Conservation (phyloP, 1,140 invertebrate species). For the Euwallacea fornicatus region DNA sequence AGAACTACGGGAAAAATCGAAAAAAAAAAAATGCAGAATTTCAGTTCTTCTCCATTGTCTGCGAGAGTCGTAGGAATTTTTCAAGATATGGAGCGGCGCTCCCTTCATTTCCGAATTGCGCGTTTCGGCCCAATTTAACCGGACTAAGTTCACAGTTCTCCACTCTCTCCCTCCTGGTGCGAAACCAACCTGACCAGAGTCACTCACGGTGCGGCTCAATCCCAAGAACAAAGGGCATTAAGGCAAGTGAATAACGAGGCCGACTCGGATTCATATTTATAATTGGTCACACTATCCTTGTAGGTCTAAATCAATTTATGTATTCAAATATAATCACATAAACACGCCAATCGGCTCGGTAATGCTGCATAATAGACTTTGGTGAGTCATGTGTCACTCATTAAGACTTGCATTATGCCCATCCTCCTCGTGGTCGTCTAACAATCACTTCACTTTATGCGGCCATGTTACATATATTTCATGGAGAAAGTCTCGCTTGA, state of each 20-base stretch:
- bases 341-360: conserved; percentile 32
- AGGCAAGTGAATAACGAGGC: conserved; percentile 22
- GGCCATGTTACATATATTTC: not conserved
- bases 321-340: conserved; percentile 44
- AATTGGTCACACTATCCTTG: conserved; percentile 36
- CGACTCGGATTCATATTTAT: conserved; percentile 32
- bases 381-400: conserved; percentile 41
- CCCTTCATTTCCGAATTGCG: no score
- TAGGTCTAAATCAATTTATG: conserved; percentile 41
- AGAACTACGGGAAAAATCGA: no score
- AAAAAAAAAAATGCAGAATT: no score
- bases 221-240: conserved; percentile 16
- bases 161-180: no score
- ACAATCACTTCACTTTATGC: not conserved
- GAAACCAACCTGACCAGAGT: no score
- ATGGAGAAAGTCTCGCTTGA: not conserved
- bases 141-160: no score
- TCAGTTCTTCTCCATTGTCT: no score
- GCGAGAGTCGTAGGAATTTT: no score
- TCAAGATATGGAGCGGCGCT: no score
- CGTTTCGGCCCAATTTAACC: no score
- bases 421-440: conserved; percentile 23
- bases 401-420: conserved; percentile 36
- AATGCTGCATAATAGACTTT: conserved; percentile 35
- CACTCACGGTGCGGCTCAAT: not conserved